Conservation (phyloP, 2,797 vertebrate genomes). For the Vultur gryphus region DNA sequence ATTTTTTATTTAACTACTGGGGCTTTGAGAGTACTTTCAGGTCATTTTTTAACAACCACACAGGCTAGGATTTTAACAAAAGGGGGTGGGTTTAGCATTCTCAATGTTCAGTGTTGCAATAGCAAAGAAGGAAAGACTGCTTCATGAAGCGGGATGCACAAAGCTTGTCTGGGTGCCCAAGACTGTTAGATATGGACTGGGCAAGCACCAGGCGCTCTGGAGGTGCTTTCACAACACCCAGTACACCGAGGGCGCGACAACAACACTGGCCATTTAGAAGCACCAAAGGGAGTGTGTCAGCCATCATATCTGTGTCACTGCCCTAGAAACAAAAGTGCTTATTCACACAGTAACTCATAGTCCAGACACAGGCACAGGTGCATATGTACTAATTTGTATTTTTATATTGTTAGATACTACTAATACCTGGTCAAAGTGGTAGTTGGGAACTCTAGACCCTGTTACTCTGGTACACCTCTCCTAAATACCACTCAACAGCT, state of each 20-base stretch:
- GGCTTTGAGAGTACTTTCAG: neutral
- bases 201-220: neutral
- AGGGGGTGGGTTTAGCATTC: neutral
- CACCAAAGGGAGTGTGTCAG: neutral
- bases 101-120: neutral
- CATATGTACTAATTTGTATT: neutral
- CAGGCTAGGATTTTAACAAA: neutral
- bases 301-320: neutral
- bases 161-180: neutral
- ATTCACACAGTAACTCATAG: neutral
- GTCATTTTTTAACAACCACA: neutral
- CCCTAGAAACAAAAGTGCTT: neutral
- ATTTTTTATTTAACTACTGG: neutral
- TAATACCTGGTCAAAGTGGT: neutral
- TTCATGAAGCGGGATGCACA: neutral
- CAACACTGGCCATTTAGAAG: neutral
- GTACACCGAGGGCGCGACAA: no score
- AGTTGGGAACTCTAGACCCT: neutral
- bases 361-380: neutral
- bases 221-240: neutral
- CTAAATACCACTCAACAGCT: neutral
- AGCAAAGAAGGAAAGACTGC: neutral
- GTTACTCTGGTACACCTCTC: neutral
- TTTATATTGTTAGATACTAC: neutral
- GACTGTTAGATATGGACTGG: neutral